A percentile compares a stretch with the other conserved stretches of the same genome.
Conservation (phyloP, 2,113 vertebrate species). For the Paramisgurnus dabryanus region DNA sequence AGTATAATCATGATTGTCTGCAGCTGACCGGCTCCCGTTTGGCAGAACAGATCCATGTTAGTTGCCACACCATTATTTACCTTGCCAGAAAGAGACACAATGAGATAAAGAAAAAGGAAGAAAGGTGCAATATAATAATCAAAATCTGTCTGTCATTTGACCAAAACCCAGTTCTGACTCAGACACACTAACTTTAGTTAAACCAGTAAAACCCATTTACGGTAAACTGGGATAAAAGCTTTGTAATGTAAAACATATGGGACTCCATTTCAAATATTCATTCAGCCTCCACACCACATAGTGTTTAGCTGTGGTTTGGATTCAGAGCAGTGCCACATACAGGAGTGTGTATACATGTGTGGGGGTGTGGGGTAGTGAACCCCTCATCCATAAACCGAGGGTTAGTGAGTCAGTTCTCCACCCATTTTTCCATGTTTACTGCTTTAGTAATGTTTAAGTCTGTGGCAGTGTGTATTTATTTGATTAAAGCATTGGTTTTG, state of each 20-base stretch:
- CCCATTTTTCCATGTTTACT: conserved; percentile 52
- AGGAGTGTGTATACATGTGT: conserved; percentile 21
- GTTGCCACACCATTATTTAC: neutral
- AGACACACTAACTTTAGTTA: conserved; percentile 51
- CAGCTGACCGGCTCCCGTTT: conserved; percentile 15
- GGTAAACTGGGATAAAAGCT: conserved; percentile 64
- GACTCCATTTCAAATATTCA: conserved; percentile 46
- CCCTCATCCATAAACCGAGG: conserved; percentile 54
- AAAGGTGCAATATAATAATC: conserved; percentile 1
- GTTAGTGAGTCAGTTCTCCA: conserved; percentile 55
- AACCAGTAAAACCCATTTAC: conserved; percentile 66
- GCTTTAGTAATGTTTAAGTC: conserved; percentile 33
- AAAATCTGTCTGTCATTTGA: conserved; percentile 42
- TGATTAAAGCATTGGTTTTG: conserved; percentile 33
- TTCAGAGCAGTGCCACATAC: conserved; percentile 47
- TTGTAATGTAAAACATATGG: conserved; percentile 71
- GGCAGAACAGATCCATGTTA: neutral
- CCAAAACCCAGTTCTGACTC: conserved; percentile 55
- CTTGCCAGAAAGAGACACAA: conserved; percentile 17
- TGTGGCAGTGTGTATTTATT: conserved; percentile 28
- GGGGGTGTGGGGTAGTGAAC: conserved; percentile 31
- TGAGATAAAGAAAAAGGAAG: conserved; percentile 5
- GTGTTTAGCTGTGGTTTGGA: conserved; percentile 45
- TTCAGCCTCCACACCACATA: conserved; percentile 49
- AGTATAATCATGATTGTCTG: neutral